Base-by-base conservation (phyloP, 1,140 invertebrate species). In the Thaumatotibia leucotreta region DNA sequence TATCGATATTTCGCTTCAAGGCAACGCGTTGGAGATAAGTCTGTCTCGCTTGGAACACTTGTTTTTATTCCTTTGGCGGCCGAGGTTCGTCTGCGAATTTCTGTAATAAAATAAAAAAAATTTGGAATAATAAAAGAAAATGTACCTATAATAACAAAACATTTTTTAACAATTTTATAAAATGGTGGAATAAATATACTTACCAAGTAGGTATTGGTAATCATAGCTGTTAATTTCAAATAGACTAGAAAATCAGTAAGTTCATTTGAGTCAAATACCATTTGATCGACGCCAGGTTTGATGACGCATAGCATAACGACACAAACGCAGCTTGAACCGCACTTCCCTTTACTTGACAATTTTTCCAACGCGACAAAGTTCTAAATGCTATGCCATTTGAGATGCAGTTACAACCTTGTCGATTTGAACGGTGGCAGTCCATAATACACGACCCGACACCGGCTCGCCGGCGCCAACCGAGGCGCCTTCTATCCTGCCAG, bases 361-460 rank as follows among this genome's bases (percentile, higher is more conserved):
- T 9, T 45, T n/a, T 45, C n/a, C 14, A 45, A 45, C 5, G 17
- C 39, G 39, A 45, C 5, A 45, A 45, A 17, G 39, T 45, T 9
- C 39, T 2, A 20, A 45, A 8, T 20, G 14, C 17, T 3, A 8
- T 45, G 17, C 0, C 4, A 4, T 2, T 9, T 5, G 0, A 1
- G 9, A 17, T 14, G 39, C n/a, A 2, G 14, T 45, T 20, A 45
- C 5, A 20, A 45, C 39, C 8, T 45, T 45, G 14, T 45, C 6
- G 17, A 5, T 8, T 0, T 20, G 8, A 45, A 5, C 20, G 17
- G 39, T 45, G 17, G 39, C 88, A 88, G 88, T 88, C 82, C 84
- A 89, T 89, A 87, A 88, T 88, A 88, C 84, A 88, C 84, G 84
- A 88, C 86, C 84, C 88, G 84, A 84, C 77, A 80, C 82, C 87